Base-by-base conservation (phyloP, 2,113 vertebrate genomes). In the Gymnogyps californianus region DNA sequence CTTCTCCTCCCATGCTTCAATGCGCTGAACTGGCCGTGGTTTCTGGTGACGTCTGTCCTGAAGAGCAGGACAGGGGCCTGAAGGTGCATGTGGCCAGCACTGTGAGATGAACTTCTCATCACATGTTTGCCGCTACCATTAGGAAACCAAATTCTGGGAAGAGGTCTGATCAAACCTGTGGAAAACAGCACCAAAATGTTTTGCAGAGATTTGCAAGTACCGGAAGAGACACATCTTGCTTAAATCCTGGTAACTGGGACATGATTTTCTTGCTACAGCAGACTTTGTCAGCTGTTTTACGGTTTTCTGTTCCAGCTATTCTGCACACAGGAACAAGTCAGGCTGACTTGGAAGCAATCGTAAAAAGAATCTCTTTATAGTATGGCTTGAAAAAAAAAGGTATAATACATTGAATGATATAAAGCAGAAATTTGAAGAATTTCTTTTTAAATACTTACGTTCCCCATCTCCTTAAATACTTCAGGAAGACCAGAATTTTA, bases 21-120 rank as follows among this genome's bases (percentile, higher is more conserved):
- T 2, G 3, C 51, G 11, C 29, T n/a, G 77, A 80, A 62, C 29
- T 40, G 7, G 58, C 32, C 4, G 3, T 1, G 0, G 44, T 22
- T 91, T 19, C 29, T 13, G 36, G 29, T 44, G 16, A 15, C 4
- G 0, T 42, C 52, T 36, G 8, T 36, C 34, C 31, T 36, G 47
- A 58, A 40, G 24, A 64, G 52, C 55, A 71, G 54, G 31, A 16
- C 4, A 32, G 22, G 9, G 54, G 21, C 55, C 77, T 66, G 38
- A 38, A 71, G 6, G 9, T 28, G 17, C 42, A 10, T 5, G 16
- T 4, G 16, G 72, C 40, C 31, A 59, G 66, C 8, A 29, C 13
- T 2, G 2, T 11, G 59, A 71, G 19, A 67, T 17, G 2, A 67
- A 72, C 13, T 78, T 51, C 34, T n/a, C 34, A 24, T 5, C 61